Conservation (phyloP, 2,113 vertebrate species). For the Neolamprologus fasciatus region DNA sequence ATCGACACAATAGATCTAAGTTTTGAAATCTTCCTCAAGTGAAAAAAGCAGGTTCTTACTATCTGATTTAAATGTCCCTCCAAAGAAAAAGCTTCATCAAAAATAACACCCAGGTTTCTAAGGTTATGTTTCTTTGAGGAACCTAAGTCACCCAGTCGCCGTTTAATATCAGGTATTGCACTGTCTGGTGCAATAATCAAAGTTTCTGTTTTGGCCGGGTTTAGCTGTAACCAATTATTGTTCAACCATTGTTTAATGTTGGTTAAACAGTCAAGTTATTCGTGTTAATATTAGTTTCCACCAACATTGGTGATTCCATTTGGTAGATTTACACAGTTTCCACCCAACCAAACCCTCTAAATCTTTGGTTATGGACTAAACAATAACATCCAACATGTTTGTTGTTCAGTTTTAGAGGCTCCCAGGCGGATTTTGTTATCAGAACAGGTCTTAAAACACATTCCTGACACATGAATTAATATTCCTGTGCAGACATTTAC, state of each 20-base stretch:
- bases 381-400: background rate
- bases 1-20: fast-evolving
- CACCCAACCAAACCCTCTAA: background rate
- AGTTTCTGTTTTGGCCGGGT: background rate
- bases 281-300: background rate
- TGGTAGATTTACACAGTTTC: background rate
- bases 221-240: background rate
- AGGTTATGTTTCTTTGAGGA: background rate
- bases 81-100: background rate
- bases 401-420: background rate
- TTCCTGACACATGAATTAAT: background rate
- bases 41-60: background rate
- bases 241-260: background rate
- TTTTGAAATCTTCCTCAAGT: background rate
- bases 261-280: background rate
- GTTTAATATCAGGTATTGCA: background rate
- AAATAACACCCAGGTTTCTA: background rate
- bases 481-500: background rate
- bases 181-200: background rate
- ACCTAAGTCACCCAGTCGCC: background rate
- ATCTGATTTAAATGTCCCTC: background rate
- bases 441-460: background rate
- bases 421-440: background rate
- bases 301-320: background rate
- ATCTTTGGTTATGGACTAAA: background rate